Conservation (phyloP, 2,888 invertebrate species). For the Trichopria drosophilae region DNA sequence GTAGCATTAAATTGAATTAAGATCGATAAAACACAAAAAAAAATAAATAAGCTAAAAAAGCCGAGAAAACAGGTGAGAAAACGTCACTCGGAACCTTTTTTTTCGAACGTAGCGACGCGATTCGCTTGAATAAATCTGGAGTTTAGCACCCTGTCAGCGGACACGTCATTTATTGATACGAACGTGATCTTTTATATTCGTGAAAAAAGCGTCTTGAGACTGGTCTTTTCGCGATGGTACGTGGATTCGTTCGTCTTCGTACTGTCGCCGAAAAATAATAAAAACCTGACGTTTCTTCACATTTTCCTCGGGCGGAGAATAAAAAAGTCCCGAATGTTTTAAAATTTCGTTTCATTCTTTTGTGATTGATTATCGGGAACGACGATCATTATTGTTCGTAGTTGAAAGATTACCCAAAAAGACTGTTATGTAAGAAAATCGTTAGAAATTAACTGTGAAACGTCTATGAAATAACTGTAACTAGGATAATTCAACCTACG, state of each 20-base stretch:
- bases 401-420: constrained; percentile 54
- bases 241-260: constrained; percentile 7
- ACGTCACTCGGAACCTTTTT: too few species aligned
- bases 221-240: constrained; percentile 25
- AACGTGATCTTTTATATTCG: too few species aligned
- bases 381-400: constrained; percentile 51
- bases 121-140: too few species aligned
- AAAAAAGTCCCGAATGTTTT: too few species aligned
- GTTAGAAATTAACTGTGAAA: too few species aligned
- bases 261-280: constrained; percentile 8
- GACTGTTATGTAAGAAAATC: constrained; percentile 55
- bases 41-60: too few species aligned
- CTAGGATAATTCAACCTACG: constrained; percentile 40
- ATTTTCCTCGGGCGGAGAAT: constrained; percentile 16
- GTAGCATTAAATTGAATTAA: too few species aligned
- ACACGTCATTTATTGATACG: too few species aligned
- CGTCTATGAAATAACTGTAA: constrained; percentile 50
- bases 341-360: constrained; percentile 22
- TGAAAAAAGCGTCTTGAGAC: neutral
- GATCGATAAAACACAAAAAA: too few species aligned
- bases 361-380: constrained; percentile 29
- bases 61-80: too few species aligned
- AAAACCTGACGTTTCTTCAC: constrained; percentile 2
- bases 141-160: too few species aligned
- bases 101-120: too few species aligned